Conservation (phyloP, 2,888 invertebrate genomes). For the Parnassius mnemosyne region DNA sequence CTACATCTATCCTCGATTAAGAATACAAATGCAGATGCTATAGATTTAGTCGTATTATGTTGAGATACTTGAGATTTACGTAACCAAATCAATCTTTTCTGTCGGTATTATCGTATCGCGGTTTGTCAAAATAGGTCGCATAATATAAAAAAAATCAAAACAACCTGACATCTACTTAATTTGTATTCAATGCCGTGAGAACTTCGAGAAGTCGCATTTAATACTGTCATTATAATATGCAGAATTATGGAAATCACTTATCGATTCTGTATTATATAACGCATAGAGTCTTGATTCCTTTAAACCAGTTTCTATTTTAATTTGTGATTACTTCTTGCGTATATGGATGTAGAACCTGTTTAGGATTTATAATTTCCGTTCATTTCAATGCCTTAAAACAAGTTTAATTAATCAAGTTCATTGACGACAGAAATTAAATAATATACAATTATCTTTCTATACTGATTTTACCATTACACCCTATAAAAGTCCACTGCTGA, state of each 20-base stretch:
- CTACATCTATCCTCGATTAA: too few relatives aligned
- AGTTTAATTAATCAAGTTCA: background rate
- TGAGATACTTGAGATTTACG: too few relatives aligned
- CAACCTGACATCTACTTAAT: constrained; percentile 21
- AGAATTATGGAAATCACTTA: background rate
- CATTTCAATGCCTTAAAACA: constrained; percentile 18
- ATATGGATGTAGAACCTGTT: constrained; percentile 26
- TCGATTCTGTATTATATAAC: background rate
- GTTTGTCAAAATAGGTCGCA: too few relatives aligned
- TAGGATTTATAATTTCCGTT: constrained; percentile 28
- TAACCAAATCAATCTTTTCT: too few relatives aligned
- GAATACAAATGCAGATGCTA: too few relatives aligned
- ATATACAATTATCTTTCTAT: too few relatives aligned
- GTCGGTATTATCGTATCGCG: too few relatives aligned
- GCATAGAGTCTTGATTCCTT: constrained; percentile 4
- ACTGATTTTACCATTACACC: too few relatives aligned
- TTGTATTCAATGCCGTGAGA: constrained; percentile 27
- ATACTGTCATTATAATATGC: constrained; percentile 1
- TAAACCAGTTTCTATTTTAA: background rate
- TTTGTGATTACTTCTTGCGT: constrained; percentile 8
- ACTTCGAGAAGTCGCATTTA: constrained; percentile 20
- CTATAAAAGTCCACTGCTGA: too few relatives aligned
- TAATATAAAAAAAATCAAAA: background rate
- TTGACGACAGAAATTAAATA: background rate
- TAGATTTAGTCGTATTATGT: too few relatives aligned